A percentile compares a stretch with the other conserved stretches of the same genome.
Conservation (phyloP, 2,888 invertebrate genomes). For the Limenitis camilla region DNA sequence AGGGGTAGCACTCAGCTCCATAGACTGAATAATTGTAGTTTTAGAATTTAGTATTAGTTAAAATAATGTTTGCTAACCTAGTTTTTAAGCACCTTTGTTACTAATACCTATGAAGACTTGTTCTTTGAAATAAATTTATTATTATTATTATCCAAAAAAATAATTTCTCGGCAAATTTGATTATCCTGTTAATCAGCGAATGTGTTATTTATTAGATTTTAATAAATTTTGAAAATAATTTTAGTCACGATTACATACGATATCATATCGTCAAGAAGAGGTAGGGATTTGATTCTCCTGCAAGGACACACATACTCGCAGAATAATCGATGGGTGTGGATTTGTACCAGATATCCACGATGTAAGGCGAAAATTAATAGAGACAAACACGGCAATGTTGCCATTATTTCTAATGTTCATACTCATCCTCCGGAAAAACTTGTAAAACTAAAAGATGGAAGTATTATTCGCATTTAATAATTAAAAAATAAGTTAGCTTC, state of each 20-base stretch:
- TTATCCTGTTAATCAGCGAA: too few relatives aligned
- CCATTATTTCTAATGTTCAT: conserved; percentile 22
- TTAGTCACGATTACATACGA: conserved; percentile 21
- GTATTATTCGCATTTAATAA: conserved; percentile 6
- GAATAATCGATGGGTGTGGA: conserved; percentile 28
- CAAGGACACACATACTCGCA: conserved; percentile 31
- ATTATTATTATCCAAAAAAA: too few relatives aligned
- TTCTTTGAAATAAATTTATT: too few relatives aligned
- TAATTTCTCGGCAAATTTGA: too few relatives aligned
- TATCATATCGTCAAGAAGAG: conserved; percentile 31
- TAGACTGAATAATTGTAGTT: too few relatives aligned
- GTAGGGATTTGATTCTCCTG: conserved; percentile 30
- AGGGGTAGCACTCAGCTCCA: too few relatives aligned
- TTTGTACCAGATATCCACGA: conserved; percentile 31
- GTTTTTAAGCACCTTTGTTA: too few relatives aligned
- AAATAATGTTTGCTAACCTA: too few relatives aligned
- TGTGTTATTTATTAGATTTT: not conserved
- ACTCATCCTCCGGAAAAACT: conserved; percentile 25
- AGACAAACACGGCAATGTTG: conserved; percentile 18
- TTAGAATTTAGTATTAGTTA: too few relatives aligned
- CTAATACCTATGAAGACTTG: too few relatives aligned
- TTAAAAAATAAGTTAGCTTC: too few relatives aligned
- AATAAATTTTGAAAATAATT: not conserved
- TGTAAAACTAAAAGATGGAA: conserved; percentile 8
- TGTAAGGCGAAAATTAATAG: conserved; percentile 29